A percentile compares a stretch with the other conserved stretches of the same genome.
phyloP scores from a whole-genome alignment of 2,113 vertebrate genomes.

The Probosciger aterrimus region DNA sequence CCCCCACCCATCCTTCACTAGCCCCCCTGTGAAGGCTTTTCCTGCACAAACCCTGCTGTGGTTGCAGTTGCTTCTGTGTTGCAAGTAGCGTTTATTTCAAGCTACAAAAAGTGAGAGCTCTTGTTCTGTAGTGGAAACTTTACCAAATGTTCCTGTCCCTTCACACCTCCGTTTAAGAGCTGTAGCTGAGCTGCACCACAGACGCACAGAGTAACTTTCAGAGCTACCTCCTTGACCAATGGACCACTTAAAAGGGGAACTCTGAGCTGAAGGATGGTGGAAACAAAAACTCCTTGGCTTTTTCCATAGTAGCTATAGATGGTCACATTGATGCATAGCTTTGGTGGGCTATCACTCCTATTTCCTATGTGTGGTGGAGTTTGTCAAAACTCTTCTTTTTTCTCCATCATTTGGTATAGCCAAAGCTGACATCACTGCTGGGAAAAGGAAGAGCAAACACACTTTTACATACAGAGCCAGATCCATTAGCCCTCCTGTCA shows the following conservation, averaged over 20 bases:
- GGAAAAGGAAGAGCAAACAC: neutral
- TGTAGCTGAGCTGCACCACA: neutral
- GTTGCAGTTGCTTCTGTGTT: neutral
- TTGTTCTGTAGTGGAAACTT: constrained; percentile 24
- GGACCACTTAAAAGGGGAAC: neutral
- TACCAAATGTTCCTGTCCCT: neutral
- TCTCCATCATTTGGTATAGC: neutral
- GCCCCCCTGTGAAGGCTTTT: constrained; percentile 39
- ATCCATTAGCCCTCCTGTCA: neutral
- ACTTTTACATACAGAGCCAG: neutral
- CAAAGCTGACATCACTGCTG: neutral
- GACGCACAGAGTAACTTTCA: neutral
- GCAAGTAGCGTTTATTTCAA: neutral
- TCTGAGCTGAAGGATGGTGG: neutral
- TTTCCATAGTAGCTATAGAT: neutral
- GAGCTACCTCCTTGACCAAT: neutral
- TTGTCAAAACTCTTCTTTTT: neutral
- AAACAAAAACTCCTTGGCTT: neutral
- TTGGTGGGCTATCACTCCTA: neutral
- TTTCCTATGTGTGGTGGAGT: neutral
- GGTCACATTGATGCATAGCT: accelerated
- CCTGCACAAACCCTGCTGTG: constrained; percentile 46
- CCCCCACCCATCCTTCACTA: neutral
- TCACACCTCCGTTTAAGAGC: neutral
- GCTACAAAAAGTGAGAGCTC: constrained; percentile 58